phyloP scores from a whole-genome alignment of 2,113 vertebrate genomes.

The Clupea harengus region DNA sequence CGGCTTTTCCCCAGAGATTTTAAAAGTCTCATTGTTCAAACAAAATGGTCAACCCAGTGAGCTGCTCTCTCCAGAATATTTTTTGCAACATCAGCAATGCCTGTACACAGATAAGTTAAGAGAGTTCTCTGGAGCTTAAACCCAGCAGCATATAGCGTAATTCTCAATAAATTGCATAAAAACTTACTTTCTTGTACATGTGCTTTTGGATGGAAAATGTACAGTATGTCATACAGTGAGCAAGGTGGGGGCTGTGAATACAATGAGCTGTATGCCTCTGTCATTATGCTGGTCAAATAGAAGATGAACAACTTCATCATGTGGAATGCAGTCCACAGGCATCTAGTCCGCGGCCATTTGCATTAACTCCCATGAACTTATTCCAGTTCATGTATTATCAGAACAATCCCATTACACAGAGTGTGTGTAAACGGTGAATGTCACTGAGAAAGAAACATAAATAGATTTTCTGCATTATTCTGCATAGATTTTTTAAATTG shows the following conservation, averaged over 20 bases:
- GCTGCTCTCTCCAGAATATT: background rate
- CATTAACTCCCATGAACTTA: too few species aligned
- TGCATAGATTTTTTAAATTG: too few species aligned
- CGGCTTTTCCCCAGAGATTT: background rate
- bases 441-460: too few species aligned
- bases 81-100: constrained; percentile 1
- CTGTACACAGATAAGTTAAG: background rate
- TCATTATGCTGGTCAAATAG: background rate
- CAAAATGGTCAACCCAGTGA: background rate
- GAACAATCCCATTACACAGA: too few species aligned
- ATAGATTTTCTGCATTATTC: too few species aligned
- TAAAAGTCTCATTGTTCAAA: background rate
- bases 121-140: background rate
- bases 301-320: background rate
- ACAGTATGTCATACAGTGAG: background rate
- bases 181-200: background rate
- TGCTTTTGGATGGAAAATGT: background rate
- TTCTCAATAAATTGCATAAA: background rate
- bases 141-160: background rate
- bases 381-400: too few species aligned
- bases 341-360: too few species aligned
- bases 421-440: too few species aligned
- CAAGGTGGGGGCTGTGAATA: background rate
- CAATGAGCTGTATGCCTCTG: background rate
- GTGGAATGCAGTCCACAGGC: too few species aligned